Percentiles rank a stretch among this genome's conserved stretches.
phyloP scores from a whole-genome alignment of 2,797 vertebrate genomes.

The Malurus leucopterus region DNA sequence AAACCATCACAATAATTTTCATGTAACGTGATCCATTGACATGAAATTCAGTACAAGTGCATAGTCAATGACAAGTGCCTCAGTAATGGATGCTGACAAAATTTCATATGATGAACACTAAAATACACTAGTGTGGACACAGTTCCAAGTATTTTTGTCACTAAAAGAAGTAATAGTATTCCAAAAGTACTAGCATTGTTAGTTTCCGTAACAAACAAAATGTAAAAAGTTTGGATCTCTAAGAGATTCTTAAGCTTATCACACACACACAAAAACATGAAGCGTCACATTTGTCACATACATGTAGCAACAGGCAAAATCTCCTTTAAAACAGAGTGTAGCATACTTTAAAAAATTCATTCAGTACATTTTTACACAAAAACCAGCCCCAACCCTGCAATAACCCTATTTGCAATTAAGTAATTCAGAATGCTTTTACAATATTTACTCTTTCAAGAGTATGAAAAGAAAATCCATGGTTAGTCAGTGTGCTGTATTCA shows the following conservation, averaged over 20 bases:
- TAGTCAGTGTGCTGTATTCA: background rate
- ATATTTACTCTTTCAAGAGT: background rate
- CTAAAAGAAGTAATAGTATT: background rate
- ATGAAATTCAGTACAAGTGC: background rate
- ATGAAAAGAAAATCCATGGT: background rate
- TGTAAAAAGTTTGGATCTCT: background rate
- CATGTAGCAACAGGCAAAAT: background rate
- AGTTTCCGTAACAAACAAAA: background rate
- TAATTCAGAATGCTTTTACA: background rate
- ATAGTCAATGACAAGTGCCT: background rate
- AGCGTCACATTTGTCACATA: background rate
- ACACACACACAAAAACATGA: background rate
- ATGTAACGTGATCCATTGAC: background rate
- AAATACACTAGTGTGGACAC: background rate
- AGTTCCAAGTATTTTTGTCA: background rate
- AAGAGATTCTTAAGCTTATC: background rate
- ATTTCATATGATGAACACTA: background rate
- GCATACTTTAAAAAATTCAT: background rate
- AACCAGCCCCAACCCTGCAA: accelerated
- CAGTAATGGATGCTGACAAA: background rate
- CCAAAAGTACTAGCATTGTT: background rate
- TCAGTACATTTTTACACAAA: background rate
- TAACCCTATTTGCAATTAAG: background rate
- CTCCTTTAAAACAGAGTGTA: background rate
- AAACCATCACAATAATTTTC: accelerated